Evolutionary conservation across 2,797 vertebrate species (phyloP), one percentile per base, ranked within the genome.

Genomic region (Acestrorhynchus altus): DNA sequence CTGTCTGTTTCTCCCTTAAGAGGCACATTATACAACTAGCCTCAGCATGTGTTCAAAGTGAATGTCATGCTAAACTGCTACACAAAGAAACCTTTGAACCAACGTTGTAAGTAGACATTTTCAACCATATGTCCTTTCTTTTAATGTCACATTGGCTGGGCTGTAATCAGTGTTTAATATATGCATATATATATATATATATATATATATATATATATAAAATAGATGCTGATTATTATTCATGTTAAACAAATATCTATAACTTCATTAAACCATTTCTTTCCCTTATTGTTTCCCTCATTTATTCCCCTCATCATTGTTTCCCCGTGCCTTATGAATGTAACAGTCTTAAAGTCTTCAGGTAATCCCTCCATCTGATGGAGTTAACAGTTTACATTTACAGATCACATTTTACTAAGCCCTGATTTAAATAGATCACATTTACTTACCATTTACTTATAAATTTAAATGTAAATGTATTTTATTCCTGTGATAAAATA

Each of bases 321-420:
- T 13, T 40, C 40, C 39, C 61, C 44, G 90, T 91, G 91, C 90
- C 89, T 89, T 84, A 85, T 81, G 89, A 86, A 86, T 90, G 90
- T 92, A 94, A 94, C 93, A 94, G 93, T 93, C 92, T 91, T 92
- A 88, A 89, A 90, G 91, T 93, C 91, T 86, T 90, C 84, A 87
- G 85, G 85, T 91, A 88, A 91, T 90, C 82, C 79, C 87, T 89
- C 86, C 68, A 83, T 82, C 57, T 84, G 83, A 86, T 85, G 24
- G 52, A 47, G 42, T n/a, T 66, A 10, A 65, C 26, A 49, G 40
- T 63, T 54, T 12, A 65, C 12, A 56, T 57, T 56, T 24, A 56
- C 18, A 22, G 15, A 61, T 80, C 47, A 79, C 3, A 9, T 77
- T 72, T 60, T 40, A n/a, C 28, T 73, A 77, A 61, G 40, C 74